Percentiles rank a stretch among this genome's conserved stretches.
Conservation (phyloP, 2,113 vertebrate species). For the Hippoglossus stenolepis region DNA sequence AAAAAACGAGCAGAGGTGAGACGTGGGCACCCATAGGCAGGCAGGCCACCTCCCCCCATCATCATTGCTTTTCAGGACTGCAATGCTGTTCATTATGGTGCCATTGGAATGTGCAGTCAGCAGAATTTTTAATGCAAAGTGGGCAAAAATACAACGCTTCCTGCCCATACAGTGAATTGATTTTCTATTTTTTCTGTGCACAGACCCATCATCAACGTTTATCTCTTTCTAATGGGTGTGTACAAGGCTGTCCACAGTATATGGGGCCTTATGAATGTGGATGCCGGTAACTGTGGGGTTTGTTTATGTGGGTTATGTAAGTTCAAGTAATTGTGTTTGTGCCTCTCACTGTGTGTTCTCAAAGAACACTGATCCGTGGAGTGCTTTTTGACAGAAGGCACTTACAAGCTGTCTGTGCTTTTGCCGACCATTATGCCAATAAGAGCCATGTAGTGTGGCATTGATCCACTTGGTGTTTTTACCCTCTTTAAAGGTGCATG, state of each 20-base stretch:
- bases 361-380: slow-evolving; percentile 38
- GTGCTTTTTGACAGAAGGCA: slow-evolving; percentile 65
- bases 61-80: slow-evolving; percentile 48
- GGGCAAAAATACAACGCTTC: slow-evolving; percentile 66
- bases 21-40: slow-evolving; percentile 17
- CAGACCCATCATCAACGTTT: slow-evolving; percentile 66
- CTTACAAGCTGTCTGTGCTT: slow-evolving; percentile 43
- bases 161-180: slow-evolving; percentile 71
- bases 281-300: slow-evolving; percentile 42
- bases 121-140: slow-evolving; percentile 77
- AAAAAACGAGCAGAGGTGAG: slow-evolving; percentile 44
- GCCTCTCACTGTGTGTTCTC: slow-evolving; percentile 33
- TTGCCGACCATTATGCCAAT: slow-evolving; percentile 48
- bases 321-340: slow-evolving; percentile 44
- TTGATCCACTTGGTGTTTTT: slow-evolving; percentile 46
- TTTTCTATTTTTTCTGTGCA: slow-evolving; percentile 60
- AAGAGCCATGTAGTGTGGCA: slow-evolving; percentile 41
- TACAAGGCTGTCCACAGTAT: slow-evolving; percentile 45
- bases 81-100: slow-evolving; percentile 61
- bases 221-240: slow-evolving; percentile 68
- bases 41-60: slow-evolving; percentile 21
- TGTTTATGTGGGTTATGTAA: slow-evolving; percentile 52
- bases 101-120: slow-evolving; percentile 68
- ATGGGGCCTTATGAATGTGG: slow-evolving; percentile 21
- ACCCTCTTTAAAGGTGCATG: slow-evolving; percentile 11